phyloP scores from a whole-genome alignment of 1,140 invertebrate genomes.

The Scaptomyza montana region DNA sequence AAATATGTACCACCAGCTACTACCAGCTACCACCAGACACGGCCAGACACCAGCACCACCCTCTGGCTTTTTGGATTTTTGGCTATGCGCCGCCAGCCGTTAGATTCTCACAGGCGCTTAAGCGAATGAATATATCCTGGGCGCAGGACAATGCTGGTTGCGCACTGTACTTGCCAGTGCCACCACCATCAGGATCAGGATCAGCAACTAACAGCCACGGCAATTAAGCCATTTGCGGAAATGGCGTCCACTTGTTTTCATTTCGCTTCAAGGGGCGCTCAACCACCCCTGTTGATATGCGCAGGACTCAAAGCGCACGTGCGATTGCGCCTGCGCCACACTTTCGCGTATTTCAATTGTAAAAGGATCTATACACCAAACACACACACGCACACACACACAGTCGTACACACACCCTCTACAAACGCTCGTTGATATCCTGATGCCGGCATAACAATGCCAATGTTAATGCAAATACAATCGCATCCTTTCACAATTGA shows the following conservation, averaged over 20 bases:
- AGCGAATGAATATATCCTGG: slow-evolving; percentile 56
- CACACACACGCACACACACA: neutral
- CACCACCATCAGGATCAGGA: slow-evolving; percentile 31
- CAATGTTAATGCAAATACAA: slow-evolving; percentile 79
- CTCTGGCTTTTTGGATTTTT: slow-evolving; percentile 27
- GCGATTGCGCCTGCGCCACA: slow-evolving; percentile 65
- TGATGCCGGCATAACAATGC: slow-evolving; percentile 74
- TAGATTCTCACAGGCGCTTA: slow-evolving; percentile 61
- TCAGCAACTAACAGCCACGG: slow-evolving; percentile 46
- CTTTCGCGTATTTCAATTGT: slow-evolving; percentile 69
- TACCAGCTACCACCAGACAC: slow-evolving; percentile 26
- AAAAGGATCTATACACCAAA: slow-evolving; percentile 59
- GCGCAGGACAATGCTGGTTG: slow-evolving; percentile 50
- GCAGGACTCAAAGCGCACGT: slow-evolving; percentile 63
- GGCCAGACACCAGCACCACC: slow-evolving; percentile 50
- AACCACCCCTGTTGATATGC: slow-evolving; percentile 42
- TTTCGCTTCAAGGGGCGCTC: slow-evolving; percentile 49
- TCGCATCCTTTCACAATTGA: slow-evolving; percentile 67
- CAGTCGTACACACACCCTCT: slow-evolving; percentile 63
- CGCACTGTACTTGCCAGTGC: slow-evolving; percentile 63
- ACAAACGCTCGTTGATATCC: slow-evolving; percentile 55
- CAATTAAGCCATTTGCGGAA: slow-evolving; percentile 72
- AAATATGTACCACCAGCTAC: slow-evolving; percentile 39
- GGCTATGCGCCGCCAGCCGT: slow-evolving; percentile 53
- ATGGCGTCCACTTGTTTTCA: slow-evolving; percentile 78